Percentiles rank a stretch among this genome's conserved stretches.
phyloP scores from a whole-genome alignment of 92 coral and sea anemone genomes.

The Zoanthus gigantus region DNA sequence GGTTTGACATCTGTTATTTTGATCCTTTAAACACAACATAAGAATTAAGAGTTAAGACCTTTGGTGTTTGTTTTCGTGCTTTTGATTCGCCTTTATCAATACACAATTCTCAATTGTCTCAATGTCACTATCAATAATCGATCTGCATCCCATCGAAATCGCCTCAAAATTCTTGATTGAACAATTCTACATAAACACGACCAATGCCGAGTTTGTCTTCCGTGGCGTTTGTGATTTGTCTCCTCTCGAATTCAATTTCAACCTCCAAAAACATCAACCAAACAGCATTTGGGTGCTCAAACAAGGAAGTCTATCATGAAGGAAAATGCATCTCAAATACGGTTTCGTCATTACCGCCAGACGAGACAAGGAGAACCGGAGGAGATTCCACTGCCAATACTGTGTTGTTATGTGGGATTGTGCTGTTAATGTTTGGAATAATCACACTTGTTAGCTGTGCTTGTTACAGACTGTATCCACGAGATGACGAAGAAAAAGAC shows the following conservation, averaged over 20 bases:
- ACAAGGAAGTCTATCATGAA: not conserved
- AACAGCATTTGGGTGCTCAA: constrained; percentile 2
- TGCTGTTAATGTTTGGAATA: not conserved
- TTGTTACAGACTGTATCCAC: constrained; percentile 10
- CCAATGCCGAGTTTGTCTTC: not conserved
- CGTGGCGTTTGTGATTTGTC: not conserved
- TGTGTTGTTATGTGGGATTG: constrained; percentile 18
- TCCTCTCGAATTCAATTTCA: not conserved
- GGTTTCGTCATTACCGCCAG: constrained; percentile 9
- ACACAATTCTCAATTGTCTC: too few relatives aligned
- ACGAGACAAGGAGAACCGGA: not conserved
- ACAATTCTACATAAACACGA: too few relatives aligned
- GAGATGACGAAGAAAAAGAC: constrained; percentile 6
- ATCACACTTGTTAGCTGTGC: constrained; percentile 15
- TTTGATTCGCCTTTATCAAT: too few relatives aligned
- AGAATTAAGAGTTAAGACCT: too few relatives aligned
- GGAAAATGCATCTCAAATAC: not conserved
- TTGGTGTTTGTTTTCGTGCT: too few relatives aligned
- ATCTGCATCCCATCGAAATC: too few relatives aligned
- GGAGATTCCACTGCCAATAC: constrained; percentile 19
- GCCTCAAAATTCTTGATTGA: too few relatives aligned
- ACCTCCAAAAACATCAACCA: not conserved
- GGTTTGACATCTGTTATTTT: too few relatives aligned
- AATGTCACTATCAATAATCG: too few relatives aligned
- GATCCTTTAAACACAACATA: too few relatives aligned